Conservation (phyloP, 2,888 invertebrate species). For the Nebria brevicollis region DNA sequence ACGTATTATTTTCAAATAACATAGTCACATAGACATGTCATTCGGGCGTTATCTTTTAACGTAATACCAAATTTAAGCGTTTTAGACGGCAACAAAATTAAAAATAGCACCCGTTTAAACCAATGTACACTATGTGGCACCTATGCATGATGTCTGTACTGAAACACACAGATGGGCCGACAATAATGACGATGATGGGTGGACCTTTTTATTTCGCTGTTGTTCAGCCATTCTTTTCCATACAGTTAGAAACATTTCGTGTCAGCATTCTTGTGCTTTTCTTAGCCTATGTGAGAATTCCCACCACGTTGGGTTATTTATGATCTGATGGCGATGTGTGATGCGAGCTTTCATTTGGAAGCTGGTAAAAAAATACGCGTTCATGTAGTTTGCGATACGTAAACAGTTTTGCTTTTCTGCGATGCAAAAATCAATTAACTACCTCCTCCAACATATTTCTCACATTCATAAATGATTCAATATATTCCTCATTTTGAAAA, state of each 20-base stretch:
- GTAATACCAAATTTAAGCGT: slow-evolving; percentile 31
- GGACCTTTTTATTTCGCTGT: slow-evolving; percentile 39
- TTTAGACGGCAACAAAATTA: slow-evolving; percentile 33
- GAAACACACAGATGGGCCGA: slow-evolving; percentile 10
- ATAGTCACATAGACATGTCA: background rate
- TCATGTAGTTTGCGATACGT: no score
- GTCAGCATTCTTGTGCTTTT: slow-evolving; percentile 38
- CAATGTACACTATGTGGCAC: background rate
- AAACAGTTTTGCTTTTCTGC: no score
- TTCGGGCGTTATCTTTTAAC: background rate
- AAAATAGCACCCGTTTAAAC: slow-evolving; percentile 24
- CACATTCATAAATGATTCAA: no score
- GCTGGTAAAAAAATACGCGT: no score
- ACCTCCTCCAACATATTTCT: no score
- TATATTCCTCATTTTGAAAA: no score
- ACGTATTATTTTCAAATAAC: background rate
- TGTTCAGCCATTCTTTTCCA: slow-evolving; percentile 42
- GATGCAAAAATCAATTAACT: no score
- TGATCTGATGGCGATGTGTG: slow-evolving; percentile 37
- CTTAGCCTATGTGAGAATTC: slow-evolving; percentile 42
- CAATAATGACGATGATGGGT: slow-evolving; percentile 29
- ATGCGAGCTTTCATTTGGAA: slow-evolving; percentile 35
- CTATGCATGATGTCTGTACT: background rate
- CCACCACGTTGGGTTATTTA: slow-evolving; percentile 43
- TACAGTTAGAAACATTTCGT: slow-evolving; percentile 41